A percentile compares a stretch with the other conserved stretches of the same genome.
Evolutionary conservation across 92 coral and sea anemone species (phyloP).

Genomic region (Blastomussa wellsi): DNA sequence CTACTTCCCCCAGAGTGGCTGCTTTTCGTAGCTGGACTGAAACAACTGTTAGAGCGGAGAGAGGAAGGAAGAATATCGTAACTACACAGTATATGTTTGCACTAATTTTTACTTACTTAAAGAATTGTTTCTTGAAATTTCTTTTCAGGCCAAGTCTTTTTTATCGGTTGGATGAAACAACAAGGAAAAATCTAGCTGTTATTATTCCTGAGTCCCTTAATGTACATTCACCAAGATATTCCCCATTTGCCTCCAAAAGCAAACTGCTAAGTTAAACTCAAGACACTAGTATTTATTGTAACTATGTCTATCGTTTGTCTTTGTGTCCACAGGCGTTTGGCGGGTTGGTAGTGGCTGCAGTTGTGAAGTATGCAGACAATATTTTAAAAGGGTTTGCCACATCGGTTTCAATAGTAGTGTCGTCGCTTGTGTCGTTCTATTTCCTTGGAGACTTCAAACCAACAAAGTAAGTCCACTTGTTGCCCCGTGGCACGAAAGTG

Average conservation of each 20-base stretch:
- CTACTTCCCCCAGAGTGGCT: too few species aligned
- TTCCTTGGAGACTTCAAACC: constrained; percentile 88
- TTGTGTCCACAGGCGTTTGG: constrained; percentile 83
- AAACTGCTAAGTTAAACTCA: too few species aligned
- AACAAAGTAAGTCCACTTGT: constrained; percentile 60
- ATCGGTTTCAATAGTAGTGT: constrained; percentile 90
- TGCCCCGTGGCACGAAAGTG: background rate
- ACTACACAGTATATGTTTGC: too few species aligned
- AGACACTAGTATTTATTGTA: background rate
- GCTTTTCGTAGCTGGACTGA: too few species aligned
- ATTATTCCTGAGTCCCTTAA: too few species aligned
- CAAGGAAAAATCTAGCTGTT: too few species aligned
- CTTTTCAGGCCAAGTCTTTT: too few species aligned
- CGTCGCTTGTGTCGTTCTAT: constrained; percentile 84
- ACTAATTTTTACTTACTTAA: too few species aligned
- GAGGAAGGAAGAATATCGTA: too few species aligned
- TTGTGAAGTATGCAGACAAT: constrained; percentile 98
- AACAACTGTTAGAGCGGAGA: too few species aligned
- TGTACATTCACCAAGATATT: background rate
- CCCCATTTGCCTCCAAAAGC: background rate
- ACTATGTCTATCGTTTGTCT: background rate
- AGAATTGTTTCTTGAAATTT: too few species aligned
- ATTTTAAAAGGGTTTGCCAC: constrained; percentile 98
- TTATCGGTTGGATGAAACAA: too few species aligned
- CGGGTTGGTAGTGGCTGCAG: constrained; percentile 95